phyloP scores from a whole-genome alignment of 2,888 invertebrate species.

The Cremastinae sp. region DNA sequence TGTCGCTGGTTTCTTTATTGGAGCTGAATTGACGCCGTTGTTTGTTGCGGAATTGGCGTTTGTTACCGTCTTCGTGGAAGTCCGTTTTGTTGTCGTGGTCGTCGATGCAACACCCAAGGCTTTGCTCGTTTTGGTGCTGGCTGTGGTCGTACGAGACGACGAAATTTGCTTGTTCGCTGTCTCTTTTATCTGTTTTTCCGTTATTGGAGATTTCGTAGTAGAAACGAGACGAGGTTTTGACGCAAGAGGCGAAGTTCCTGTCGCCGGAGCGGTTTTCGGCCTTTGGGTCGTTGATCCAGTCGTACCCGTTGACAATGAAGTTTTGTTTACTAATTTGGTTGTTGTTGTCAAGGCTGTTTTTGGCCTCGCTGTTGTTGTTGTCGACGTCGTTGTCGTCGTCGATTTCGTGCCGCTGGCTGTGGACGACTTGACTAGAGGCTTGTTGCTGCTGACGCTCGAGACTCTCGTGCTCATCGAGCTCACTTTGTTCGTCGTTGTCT shows the following conservation, averaged over 20 bases:
- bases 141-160: constrained; percentile 78
- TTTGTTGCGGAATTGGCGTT: constrained; percentile 64
- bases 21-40: constrained; percentile 61
- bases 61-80: constrained; percentile 54
- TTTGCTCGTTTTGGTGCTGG: constrained; percentile 65
- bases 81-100: constrained; percentile 58
- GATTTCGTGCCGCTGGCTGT: constrained; percentile 61
- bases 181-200: constrained; percentile 86
- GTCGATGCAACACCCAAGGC: constrained; percentile 56
- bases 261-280: constrained; percentile 70
- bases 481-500: constrained; percentile 53
- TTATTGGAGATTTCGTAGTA: constrained; percentile 71
- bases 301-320: constrained; percentile 69
- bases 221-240: constrained; percentile 69
- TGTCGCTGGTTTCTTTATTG: constrained; percentile 66
- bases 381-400: constrained; percentile 68
- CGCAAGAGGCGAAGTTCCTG: constrained; percentile 69
- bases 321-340: constrained; percentile 38
- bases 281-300: constrained; percentile 65
- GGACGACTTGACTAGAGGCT: constrained; percentile 58
- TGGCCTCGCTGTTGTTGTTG: constrained; percentile 63
- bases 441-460: constrained; percentile 38
- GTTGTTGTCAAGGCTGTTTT: constrained; percentile 56
- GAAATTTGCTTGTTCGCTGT: constrained; percentile 87
- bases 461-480: constrained; percentile 62